Percentiles rank a stretch among this genome's conserved stretches.
Conservation (phyloP, 1,140 invertebrate genomes). For the Laupala kohalensis region DNA sequence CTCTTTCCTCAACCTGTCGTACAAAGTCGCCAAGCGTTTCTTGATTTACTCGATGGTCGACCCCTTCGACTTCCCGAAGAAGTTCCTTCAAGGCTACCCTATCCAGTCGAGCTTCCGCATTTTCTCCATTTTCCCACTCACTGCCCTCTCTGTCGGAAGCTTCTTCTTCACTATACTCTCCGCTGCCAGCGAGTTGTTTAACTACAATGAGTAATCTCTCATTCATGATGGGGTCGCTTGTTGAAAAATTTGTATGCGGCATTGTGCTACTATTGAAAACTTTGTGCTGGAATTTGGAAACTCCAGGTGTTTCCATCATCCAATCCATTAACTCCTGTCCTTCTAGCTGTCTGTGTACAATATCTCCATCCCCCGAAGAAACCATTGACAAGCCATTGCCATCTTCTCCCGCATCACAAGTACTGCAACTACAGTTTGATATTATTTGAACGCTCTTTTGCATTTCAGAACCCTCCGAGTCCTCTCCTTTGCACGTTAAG, state of each 20-base stretch:
- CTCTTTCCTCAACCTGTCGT: background rate
- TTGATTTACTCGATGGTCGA: slow-evolving; percentile 6
- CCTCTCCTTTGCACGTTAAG: slow-evolving; percentile 38
- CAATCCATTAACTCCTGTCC: slow-evolving; percentile 4
- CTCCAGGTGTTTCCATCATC: slow-evolving; percentile 3
- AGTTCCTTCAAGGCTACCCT: slow-evolving; percentile 13
- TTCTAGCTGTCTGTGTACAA: background rate
- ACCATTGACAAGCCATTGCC: background rate
- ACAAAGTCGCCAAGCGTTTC: background rate
- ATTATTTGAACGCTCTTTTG: slow-evolving; percentile 49
- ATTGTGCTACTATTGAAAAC: background rate
- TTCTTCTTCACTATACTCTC: background rate
- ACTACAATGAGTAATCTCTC: background rate
- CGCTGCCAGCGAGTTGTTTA: background rate
- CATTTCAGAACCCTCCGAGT: slow-evolving; percentile 31
- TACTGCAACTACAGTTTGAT: slow-evolving; percentile 45
- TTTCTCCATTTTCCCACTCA: background rate
- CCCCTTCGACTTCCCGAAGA: slow-evolving; percentile 6
- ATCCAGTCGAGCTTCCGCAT: slow-evolving; percentile 17
- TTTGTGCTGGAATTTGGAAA: background rate
- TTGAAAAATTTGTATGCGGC: background rate
- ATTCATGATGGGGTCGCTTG: background rate
- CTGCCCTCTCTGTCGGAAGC: background rate
- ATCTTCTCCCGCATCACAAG: slow-evolving; percentile 27
- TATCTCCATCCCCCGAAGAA: background rate